Conservation (phyloP, 2,797 vertebrate genomes). For the Enteromius treurensis region DNA sequence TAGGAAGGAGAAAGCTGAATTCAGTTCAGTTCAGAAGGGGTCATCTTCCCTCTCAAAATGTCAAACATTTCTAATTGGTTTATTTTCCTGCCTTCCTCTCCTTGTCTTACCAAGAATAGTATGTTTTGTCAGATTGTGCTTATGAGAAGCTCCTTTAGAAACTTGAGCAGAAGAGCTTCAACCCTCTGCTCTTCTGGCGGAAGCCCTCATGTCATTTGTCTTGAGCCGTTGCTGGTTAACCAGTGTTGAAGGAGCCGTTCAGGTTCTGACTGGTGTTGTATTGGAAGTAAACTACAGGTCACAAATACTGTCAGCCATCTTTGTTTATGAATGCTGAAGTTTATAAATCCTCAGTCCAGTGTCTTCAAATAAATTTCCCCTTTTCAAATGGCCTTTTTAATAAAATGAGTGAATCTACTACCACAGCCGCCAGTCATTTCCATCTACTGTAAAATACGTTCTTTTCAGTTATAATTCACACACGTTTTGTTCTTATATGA, state of each 20-base stretch:
- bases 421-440: not conserved
- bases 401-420: not conserved
- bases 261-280: not conserved
- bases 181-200: not conserved
- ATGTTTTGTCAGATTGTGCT: slow-evolving; percentile 37
- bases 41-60: slow-evolving; percentile 6
- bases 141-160: slow-evolving; percentile 1
- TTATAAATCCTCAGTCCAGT: slow-evolving; percentile 41
- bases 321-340: slow-evolving; percentile 44
- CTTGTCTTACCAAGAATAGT: slow-evolving; percentile 13
- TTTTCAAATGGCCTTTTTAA: slow-evolving; percentile 34
- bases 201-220: not conserved
- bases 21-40: slow-evolving; percentile 78
- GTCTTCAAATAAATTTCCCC: slow-evolving; percentile 46
- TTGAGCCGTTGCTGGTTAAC: slow-evolving; percentile 30
- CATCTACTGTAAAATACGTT: not conserved
- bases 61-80: slow-evolving; percentile 73
- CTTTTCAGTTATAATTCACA: not conserved
- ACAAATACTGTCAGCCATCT: slow-evolving; percentile 29
- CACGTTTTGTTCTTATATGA: not conserved
- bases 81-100: slow-evolving; percentile 51
- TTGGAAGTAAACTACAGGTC: not conserved
- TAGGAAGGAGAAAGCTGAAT: slow-evolving; percentile 77
- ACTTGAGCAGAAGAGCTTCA: slow-evolving; percentile 5
- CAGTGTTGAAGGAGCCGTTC: not conserved